Conservation (phyloP, 2,888 invertebrate species). For the Agriopis leucophaearia region DNA sequence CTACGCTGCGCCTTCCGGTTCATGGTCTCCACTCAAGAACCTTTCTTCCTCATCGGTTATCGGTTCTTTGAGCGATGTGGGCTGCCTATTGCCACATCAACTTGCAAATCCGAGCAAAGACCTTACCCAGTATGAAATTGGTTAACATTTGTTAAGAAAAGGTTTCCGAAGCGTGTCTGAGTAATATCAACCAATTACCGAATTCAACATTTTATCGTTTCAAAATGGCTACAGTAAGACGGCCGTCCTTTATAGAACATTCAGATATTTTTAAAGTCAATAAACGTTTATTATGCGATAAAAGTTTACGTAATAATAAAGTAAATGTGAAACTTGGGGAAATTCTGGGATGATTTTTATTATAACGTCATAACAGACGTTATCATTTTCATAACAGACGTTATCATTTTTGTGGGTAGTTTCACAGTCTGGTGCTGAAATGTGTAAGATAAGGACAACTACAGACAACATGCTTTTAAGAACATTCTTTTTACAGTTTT, state of each 20-base stretch:
- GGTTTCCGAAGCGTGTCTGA: background rate
- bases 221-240: slow-evolving; percentile 9
- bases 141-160: too few relatives aligned
- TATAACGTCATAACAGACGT: background rate
- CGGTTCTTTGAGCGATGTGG: too few relatives aligned
- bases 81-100: too few relatives aligned
- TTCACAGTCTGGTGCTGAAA: background rate
- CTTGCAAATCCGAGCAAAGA: too few relatives aligned
- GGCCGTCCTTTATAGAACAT: slow-evolving; percentile 12
- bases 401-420: background rate
- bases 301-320: slow-evolving; percentile 24
- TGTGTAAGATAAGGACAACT: background rate
- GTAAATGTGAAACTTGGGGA: background rate
- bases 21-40: too few relatives aligned
- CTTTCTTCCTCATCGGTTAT: too few relatives aligned
- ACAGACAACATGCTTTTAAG: background rate
- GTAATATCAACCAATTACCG: slow-evolving; percentile 5
- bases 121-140: too few relatives aligned
- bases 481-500: too few relatives aligned
- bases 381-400: background rate
- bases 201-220: slow-evolving; percentile 8
- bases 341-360: slow-evolving; percentile 12
- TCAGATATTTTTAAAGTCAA: slow-evolving; percentile 25
- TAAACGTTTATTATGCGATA: slow-evolving; percentile 27
- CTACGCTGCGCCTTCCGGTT: too few relatives aligned